Evolutionary conservation across 2,113 vertebrate genomes (phyloP).

Genomic region (Fregetta grallaria): DNA sequence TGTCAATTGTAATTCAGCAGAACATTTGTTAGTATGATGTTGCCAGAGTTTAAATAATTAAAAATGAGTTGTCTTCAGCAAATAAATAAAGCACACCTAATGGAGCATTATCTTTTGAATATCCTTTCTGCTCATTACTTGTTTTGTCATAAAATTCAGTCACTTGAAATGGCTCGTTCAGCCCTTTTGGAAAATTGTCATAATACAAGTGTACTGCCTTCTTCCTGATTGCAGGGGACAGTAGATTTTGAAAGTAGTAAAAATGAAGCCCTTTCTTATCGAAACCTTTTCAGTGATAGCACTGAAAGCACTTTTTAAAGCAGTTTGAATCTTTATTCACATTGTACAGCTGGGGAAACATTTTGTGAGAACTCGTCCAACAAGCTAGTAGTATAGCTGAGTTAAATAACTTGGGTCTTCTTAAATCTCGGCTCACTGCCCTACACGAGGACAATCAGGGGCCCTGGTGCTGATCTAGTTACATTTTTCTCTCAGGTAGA

Average conservation of each 20-base stretch:
- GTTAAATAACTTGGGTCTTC: background rate
- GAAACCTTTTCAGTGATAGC: background rate
- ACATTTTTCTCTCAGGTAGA: background rate
- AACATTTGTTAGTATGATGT: background rate
- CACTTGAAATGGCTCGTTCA: background rate
- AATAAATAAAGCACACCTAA: slow-evolving; percentile 13
- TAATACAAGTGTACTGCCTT: background rate
- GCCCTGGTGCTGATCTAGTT: background rate
- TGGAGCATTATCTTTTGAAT: background rate
- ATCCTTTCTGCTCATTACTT: background rate
- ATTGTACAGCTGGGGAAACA: background rate
- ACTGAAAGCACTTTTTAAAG: background rate
- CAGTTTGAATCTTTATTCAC: background rate
- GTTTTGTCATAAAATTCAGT: background rate
- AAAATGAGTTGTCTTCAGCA: background rate
- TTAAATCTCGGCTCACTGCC: background rate
- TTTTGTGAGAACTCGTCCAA: background rate
- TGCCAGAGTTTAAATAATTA: slow-evolving; percentile 40
- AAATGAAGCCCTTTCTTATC: background rate
- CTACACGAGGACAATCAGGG: background rate
- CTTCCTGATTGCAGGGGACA: background rate
- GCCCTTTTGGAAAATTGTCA: background rate
- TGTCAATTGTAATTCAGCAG: background rate
- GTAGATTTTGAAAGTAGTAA: background rate
- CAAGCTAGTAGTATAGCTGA: background rate